Evolutionary conservation across 2,888 invertebrate genomes (phyloP), one percentile per base, ranked within the genome.

Genomic region (Lepeophtheirus nordmannii): DNA sequence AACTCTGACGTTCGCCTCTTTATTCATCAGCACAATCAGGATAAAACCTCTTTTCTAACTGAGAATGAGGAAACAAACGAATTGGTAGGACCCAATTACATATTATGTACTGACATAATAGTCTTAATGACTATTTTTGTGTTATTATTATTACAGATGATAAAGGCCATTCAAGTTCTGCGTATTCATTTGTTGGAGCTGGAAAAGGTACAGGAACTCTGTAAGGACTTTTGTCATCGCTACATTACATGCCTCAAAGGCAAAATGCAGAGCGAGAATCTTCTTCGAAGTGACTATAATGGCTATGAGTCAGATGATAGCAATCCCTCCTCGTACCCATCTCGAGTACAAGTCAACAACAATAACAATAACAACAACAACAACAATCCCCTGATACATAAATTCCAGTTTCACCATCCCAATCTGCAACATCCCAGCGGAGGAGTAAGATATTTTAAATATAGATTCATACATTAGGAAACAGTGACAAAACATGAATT

Each of bases 11-110:
- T 71, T 69, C 81, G 82, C 76, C 88, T 89, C 68, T 92, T 91
- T 79, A 87, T 92, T 69, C 87, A 89, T 76, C 88, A 89, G 73
- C 88, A 89, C 78, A 84, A 90, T 74, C 80, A 87, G 71, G 89
- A 90, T 77, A 62, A 86, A 70, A 83, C 88, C 72, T 87, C 89
- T 5, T 86, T 91, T 76, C 81, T 90, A 71, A 85, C 87, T 69
- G 88, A 89, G 76, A 87, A 93, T 79, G 89, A 90, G 30, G 93
- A 94, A 82, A 85, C 94, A 71, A 94, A 94, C 78, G 89, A 89
- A 71, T 82, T 94, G 82, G 88, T 88, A 77, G 77, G 82, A 77
- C n/a, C n/a, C n/a, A n/a, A n/a, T n/a, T n/a, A n/a, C n/a, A n/a
- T n/a, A n/a, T n/a, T n/a, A n/a, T n/a, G n/a, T n/a, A n/a, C n/a